Base-by-base conservation (phyloP, 2,888 invertebrate genomes). In the Calliopum simillimum region DNA sequence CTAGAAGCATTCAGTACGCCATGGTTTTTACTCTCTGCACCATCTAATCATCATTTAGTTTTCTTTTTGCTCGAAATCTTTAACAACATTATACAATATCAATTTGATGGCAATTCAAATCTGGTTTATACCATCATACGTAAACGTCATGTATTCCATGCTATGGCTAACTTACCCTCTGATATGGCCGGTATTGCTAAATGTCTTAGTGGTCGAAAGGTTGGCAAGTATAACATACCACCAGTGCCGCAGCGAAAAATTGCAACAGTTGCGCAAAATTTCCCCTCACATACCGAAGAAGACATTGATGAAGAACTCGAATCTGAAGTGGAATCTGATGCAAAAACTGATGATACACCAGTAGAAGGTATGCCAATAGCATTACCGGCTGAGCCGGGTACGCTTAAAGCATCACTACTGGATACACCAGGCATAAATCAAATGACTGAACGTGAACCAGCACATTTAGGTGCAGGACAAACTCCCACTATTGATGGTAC, bases 1-100 rank as follows among this genome's bases (percentile, higher is more conserved):
- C 88, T 99, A 72, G 99, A 99, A 87, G 98, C 98, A 33, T 99
- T 99, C 88, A 96, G 97, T 85, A 99, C 99, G 0, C 98, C 99
- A 0, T 99, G 99, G 99, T 99, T 99, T 88, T 89, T 99, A 79
- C 97, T 98, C 86, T 96, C 98, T 4, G 94, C 95, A 56, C 94
- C 98, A 1, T 95, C 96, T 49, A 98, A 99, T 86, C 98, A 99
- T 86, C 99, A 99, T 86, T 90, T 99, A 75, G 97, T 99, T 12
- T 99, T 99, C 88, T 99, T 99, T 87, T 88, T 99, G 62, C 89
- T 99, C 65, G 99, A 99, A 89, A 98, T 99, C 84, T 99, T 99
- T 88, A 99, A 99, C 87, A 99, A 99, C 86, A 98, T 99, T 79
- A 99, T 99, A 78, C 99, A 99, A 88, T 98, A 98, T 84, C 98